A percentile compares a stretch with the other conserved stretches of the same genome.
Evolutionary conservation across 1,140 invertebrate species (phyloP).

Genomic region (Drosophila eugracilis): DNA sequence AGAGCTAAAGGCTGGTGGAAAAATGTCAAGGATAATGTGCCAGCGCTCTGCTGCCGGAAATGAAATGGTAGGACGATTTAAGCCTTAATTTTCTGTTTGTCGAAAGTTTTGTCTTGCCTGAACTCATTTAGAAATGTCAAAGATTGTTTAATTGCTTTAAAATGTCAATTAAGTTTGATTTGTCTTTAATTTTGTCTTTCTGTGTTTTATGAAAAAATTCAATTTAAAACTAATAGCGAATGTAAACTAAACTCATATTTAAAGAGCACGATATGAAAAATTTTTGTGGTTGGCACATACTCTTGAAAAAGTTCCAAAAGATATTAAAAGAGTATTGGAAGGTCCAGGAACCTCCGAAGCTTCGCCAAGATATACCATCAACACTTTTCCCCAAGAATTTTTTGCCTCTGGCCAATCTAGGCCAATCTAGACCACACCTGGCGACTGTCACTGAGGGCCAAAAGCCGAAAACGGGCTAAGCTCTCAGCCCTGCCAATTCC

Average conservation of each 20-base stretch:
- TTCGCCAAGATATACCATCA: constrained; percentile 8
- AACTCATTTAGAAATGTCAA: constrained; percentile 8
- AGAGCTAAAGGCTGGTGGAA: constrained; percentile 50
- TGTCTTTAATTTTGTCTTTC: too few relatives aligned
- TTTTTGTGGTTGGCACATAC: background rate
- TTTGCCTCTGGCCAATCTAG: background rate
- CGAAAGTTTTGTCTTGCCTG: background rate
- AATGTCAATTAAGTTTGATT: constrained; percentile 7
- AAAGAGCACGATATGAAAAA: background rate
- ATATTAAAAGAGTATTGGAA: background rate
- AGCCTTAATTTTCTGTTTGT: constrained; percentile 9
- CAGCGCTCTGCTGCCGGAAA: constrained; percentile 40
- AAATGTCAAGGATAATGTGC: constrained; percentile 73
- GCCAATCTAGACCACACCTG: constrained; percentile 30
- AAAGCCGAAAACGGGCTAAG: constrained; percentile 30
- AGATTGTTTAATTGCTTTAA: constrained; percentile 1
- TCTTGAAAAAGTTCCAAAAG: background rate
- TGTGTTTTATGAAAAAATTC: background rate
- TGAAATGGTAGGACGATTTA: constrained; percentile 25
- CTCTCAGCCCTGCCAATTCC: constrained; percentile 39
- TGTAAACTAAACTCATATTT: background rate
- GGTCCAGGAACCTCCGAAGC: background rate
- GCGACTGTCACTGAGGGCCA: constrained; percentile 32
- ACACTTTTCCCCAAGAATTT: background rate
- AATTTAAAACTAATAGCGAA: background rate